phyloP scores from a whole-genome alignment of 2,113 vertebrate genomes.

The Anarhynchus alexandrinus region DNA sequence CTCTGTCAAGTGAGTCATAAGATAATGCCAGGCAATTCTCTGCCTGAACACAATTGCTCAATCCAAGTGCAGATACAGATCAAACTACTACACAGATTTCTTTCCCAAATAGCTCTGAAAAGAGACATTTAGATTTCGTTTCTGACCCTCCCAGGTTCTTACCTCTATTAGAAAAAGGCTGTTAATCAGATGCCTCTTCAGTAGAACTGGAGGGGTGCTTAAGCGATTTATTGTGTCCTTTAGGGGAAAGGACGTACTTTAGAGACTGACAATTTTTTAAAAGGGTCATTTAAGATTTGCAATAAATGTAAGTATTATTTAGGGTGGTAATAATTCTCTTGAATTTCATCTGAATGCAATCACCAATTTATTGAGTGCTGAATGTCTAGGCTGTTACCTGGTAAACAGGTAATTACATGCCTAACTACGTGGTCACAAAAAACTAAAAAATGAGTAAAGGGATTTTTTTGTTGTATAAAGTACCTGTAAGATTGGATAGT shows the following conservation, averaged over 20 bases:
- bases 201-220: not conserved
- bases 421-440: slow-evolving; percentile 35
- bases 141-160: slow-evolving; percentile 44
- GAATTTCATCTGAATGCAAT: slow-evolving; percentile 47
- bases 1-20: slow-evolving; percentile 65
- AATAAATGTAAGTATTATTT: slow-evolving; percentile 64
- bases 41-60: slow-evolving; percentile 51
- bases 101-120: slow-evolving; percentile 35
- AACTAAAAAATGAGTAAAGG: not conserved
- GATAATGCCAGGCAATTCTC: slow-evolving; percentile 64
- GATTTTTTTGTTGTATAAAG: not conserved
- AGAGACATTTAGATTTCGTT: slow-evolving; percentile 29
- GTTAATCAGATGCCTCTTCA: slow-evolving; percentile 50
- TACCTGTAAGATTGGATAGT: not conserved
- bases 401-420: slow-evolving; percentile 60
- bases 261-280: slow-evolving; percentile 28
- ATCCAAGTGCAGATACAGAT: slow-evolving; percentile 51
- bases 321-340: slow-evolving; percentile 49
- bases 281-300: slow-evolving; percentile 56
- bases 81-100: slow-evolving; percentile 28
- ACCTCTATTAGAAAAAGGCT: slow-evolving; percentile 12
- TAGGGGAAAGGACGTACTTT: slow-evolving; percentile 18
- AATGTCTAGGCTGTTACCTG: slow-evolving; percentile 16
- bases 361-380: slow-evolving; percentile 47
- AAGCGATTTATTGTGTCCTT: slow-evolving; percentile 34